Base-by-base conservation (phyloP, 2,113 vertebrate genomes). In the Hemiprocne comata region DNA sequence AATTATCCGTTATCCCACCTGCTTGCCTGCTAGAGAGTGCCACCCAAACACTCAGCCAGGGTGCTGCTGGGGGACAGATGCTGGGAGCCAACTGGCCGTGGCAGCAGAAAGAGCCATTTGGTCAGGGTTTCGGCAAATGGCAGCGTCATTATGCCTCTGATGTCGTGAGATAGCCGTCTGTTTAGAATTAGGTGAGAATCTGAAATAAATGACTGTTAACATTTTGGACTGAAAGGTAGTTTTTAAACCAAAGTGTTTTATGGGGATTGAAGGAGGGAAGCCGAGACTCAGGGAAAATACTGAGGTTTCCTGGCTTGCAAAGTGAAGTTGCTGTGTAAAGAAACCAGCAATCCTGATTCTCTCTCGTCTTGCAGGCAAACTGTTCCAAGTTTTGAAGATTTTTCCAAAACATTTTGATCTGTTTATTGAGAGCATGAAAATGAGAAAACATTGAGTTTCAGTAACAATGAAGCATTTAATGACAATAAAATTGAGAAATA, bases 401-500 rank as follows among this genome's bases (percentile, higher is more conserved):
- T 88, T 91, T 96, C 46, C 51, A 81, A 94, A 95, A 74, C 72
- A 65, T 95, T 94, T 81, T 90, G 69, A 84, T 65, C 40, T 44
- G 36, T 94, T 95, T 78, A 40, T 86, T 53, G 70, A 75, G 62
- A 92, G 28, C n/a, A 72, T 40, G 53, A 90, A 91, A 94, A 93
- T 81, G 69, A 84, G 92, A 81, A 53, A 86, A 81, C 31, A 28
- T 78, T 75, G 53, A 60, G 5, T 89, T 93, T 92, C 82, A 72
- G 17, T 62, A 90, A 88, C n/a, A 86, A 90, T 50, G 24, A 89
- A 66, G 19, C 14, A 69, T 72, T 90, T 94, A 75, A 89, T 88
- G 76, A 95, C 87, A 97, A 93, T 97, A 95, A 97, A 97, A 86
- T 61, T 85, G 95, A 93, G 96, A 97, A 97, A 95, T 97, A 97